Base-by-base conservation (phyloP, 2,888 invertebrate genomes). In the Ormyrus labotus region DNA sequence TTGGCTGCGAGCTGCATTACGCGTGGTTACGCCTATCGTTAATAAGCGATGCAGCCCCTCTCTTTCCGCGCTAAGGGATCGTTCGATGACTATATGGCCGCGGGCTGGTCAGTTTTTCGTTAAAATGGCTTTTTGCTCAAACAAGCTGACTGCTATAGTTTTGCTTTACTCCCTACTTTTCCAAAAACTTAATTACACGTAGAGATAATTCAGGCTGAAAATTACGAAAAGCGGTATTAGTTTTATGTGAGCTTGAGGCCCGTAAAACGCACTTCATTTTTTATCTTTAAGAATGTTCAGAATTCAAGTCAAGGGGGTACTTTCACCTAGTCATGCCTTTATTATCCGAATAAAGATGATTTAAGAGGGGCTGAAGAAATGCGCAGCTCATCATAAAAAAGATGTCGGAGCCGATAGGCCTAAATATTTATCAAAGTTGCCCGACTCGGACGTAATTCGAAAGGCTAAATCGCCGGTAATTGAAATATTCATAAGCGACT, bases 11-110 rank as follows among this genome's bases (percentile, higher is more conserved):
- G 84, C 87, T 85, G 86, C 87, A 88, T 88, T 88, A 88, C 86
- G 85, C 86, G 88, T 84, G 88, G 88, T 88, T 87, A 86, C 86
- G 86, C 87, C 88, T 88, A 85, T 88, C 87, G 88, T 89, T 88
- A 87, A 19, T 19, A 1, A 19, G 19, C 19, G 2, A 19, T 0
- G 19, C 19, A 19, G 19, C 19, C 45, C 34, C 67, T 58, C 11
- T 67, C 34, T 63, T 11, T 9, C 19, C 63, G 47, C 47, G 19
- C 19, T 19, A 19, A 70, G 57, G 63, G 78, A 78, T 78, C 71
- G 71, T 60, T 71, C 70, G 77, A 77, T 77, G 77, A 77, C 64
- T 19, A 2, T 19, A 51, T 65, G 55, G 13, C 68, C 63, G 55
- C 34, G 55, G 53, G 58, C 45, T 69, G 11, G 19, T 19, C 19